phyloP scores from a whole-genome alignment of 2,113 vertebrate genomes.

The Lophotis ruficrista region DNA sequence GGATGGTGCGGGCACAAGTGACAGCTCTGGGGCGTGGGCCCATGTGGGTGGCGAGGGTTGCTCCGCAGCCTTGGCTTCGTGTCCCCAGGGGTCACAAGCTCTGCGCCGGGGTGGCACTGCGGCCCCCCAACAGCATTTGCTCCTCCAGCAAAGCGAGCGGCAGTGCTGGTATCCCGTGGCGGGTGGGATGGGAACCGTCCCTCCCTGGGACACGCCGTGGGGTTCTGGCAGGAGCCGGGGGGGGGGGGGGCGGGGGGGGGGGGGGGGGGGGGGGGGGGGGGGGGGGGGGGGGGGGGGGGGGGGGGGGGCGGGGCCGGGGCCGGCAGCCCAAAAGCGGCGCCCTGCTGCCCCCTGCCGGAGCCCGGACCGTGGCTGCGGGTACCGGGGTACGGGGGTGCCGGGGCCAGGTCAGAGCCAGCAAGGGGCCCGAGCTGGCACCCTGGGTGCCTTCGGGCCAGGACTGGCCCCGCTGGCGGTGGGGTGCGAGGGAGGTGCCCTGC shows the following conservation, averaged over 20 bases:
- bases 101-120: not conserved
- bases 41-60: not conserved
- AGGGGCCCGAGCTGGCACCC: not conserved
- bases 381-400: too few species aligned
- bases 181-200: too few species aligned
- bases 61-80: not conserved
- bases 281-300: too few species aligned
- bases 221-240: too few species aligned
- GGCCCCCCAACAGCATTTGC: not conserved
- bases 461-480: not conserved
- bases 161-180: not conserved
- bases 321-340: not conserved
- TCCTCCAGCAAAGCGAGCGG: not conserved
- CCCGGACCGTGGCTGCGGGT: too few species aligned
- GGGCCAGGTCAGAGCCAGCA: too few species aligned
- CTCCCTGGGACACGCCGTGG: too few species aligned
- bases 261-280: too few species aligned
- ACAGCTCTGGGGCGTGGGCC: not conserved
- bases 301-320: too few species aligned
- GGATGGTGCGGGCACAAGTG: too few species aligned
- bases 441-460: not conserved
- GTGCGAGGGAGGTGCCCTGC: not conserved
- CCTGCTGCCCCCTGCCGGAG: conserved; percentile 25
- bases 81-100: not conserved
- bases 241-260: too few species aligned